phyloP scores from a whole-genome alignment of 2,888 invertebrate species.

The Chrysolina oricalcia region DNA sequence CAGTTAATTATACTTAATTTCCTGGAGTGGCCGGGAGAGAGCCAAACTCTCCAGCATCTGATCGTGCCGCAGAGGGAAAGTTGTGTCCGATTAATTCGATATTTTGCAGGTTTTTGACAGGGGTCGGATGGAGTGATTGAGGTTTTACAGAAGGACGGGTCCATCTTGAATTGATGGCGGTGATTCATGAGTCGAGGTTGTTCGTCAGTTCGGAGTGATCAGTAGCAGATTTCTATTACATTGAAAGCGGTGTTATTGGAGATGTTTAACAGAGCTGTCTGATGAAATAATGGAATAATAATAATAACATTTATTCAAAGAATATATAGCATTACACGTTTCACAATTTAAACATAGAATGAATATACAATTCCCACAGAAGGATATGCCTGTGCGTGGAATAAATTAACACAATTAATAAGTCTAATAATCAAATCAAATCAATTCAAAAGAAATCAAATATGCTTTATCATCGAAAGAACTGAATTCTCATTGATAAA shows the following conservation, averaged over 20 bases:
- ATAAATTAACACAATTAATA: too few relatives aligned
- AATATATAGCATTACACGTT: too few relatives aligned
- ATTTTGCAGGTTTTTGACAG: slow-evolving; percentile 34
- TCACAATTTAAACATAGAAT: too few relatives aligned
- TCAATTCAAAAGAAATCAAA: too few relatives aligned
- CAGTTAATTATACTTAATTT: slow-evolving; percentile 55
- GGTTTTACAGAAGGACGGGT: slow-evolving; percentile 20
- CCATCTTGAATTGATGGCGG: slow-evolving; percentile 18
- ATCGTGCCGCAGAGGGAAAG: not conserved
- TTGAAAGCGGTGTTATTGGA: not conserved
- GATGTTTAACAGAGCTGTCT: too few relatives aligned
- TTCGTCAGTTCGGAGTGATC: not conserved
- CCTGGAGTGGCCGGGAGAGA: slow-evolving; percentile 51
- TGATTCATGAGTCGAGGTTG: not conserved
- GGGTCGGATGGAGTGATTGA: slow-evolving; percentile 27
- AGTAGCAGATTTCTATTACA: not conserved
- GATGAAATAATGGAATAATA: too few relatives aligned
- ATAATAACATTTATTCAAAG: too few relatives aligned
- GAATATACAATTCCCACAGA: too few relatives aligned
- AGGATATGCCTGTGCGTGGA: too few relatives aligned
- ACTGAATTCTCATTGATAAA: too few relatives aligned
- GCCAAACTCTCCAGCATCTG: slow-evolving; percentile 31
- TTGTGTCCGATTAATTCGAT: slow-evolving; percentile 26
- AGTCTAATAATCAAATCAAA: too few relatives aligned
- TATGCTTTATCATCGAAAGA: too few relatives aligned